These are phyloP conservation scores for Drosophila mimetica DNA, from an alignment of 2,888 invertebrate species.

Conservation along the genomic window DNA sequence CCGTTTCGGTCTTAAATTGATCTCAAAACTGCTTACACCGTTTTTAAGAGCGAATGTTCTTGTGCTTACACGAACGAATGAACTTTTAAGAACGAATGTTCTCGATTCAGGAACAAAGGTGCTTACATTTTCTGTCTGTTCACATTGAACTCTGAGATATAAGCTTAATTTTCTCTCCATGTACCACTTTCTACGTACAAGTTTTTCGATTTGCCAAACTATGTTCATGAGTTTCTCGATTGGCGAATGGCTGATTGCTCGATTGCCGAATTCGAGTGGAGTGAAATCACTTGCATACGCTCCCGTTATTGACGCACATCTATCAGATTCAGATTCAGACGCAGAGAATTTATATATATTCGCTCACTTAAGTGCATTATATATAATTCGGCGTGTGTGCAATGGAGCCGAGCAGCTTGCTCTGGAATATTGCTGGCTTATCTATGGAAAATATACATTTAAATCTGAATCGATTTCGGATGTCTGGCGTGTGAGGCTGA, in stretches of 20 bases:
- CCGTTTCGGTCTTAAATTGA: too few relatives aligned
- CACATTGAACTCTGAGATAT: background rate
- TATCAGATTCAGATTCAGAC: constrained; percentile 45
- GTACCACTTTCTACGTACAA: background rate
- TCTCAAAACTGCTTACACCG: too few relatives aligned
- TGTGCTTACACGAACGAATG: too few relatives aligned
- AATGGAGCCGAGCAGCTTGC: constrained; percentile 9
- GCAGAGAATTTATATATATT: constrained; percentile 12
- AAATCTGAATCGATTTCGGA: constrained; percentile 68
- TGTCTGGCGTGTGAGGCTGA: constrained; percentile 12
- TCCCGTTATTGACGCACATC: constrained; percentile 58
- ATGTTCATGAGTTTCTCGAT: constrained; percentile 48
- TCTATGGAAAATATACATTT: constrained; percentile 67
- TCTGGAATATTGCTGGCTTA: constrained; percentile 43
- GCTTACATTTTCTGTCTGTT: too few relatives aligned
- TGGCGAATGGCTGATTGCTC: constrained; percentile 33
- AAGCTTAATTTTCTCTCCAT: constrained; percentile 1
- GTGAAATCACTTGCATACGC: constrained; percentile 64
- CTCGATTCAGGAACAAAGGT: too few relatives aligned
- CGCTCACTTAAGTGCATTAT: constrained; percentile 64
- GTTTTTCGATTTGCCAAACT: constrained; percentile 68
- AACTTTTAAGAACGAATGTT: too few relatives aligned
- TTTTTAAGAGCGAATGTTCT: too few relatives aligned
- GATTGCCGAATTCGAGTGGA: constrained; percentile 46
- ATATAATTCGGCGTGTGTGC: constrained; percentile 32